Base-by-base conservation (phyloP, 2,888 invertebrate species). In the Latheticus oryzae region DNA sequence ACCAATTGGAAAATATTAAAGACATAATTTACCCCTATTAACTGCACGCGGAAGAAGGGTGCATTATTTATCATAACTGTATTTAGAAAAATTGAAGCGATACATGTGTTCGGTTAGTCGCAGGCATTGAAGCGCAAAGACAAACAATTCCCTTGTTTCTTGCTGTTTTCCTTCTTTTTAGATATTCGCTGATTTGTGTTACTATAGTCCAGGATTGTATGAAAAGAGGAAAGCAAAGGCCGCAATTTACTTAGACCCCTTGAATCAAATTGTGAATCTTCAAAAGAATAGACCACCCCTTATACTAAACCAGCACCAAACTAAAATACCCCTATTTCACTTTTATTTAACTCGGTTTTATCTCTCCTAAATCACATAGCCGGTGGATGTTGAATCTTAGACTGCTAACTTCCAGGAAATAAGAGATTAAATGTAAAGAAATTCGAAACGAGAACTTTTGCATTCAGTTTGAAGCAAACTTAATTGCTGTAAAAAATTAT, bases 221-320 rank as follows among this genome's bases (percentile, higher is more conserved):
- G 69, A 70, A 71, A 71, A 66, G 71, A 61, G 42, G 66, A 70
- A 71, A 73, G 72, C 70, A 74, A n/a, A n/a, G 73, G 71, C 76
- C 78, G 77, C 78, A 78, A 78, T 78, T 78, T 78, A 78, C 76
- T 78, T 78, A 78, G 76, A 71, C 64, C 62, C 69, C 70, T 50
- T 61, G 74, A 76, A 76, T 76, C 72, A 75, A 78, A 78, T 78
- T 77, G 76, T 70, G 73, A 73, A 74, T 75, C 76, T 76, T 77
- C 76, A 78, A 77, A 77, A 75, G 77, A 70, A 75, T 70, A 62
- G 64, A 58, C 63, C 56, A 60, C 59, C 63, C 61, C 60, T n/a
- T 57, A 52, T 57, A 61, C 48, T 55, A 53, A 61, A n/a, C 60
- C 61, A 63, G 55, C 60, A 55, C 58, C 56, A 58, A 59, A 57